Base-by-base conservation (phyloP, 2,888 invertebrate genomes). In the Drosophila monieri region DNA sequence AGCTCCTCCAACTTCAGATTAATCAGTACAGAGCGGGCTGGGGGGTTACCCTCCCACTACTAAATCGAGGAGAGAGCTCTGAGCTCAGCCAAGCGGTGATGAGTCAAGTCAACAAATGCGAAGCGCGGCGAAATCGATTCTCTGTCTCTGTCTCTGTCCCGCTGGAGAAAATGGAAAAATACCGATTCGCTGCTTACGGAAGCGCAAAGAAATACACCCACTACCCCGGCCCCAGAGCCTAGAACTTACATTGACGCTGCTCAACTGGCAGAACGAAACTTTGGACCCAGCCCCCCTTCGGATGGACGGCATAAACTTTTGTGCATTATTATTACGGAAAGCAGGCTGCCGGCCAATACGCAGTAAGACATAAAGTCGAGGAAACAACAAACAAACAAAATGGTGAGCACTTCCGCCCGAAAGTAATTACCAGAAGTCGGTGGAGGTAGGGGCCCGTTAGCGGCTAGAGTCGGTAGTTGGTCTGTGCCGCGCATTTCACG, bases 141-240 rank as follows among this genome's bases (percentile, higher is more conserved):
- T 59, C 49, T 27, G 58, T 56, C 57, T 61, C 49, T 27, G 58
- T 56, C 71, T 35, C 67, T 27, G 32, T 43, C 52, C 39, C 15
- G 27, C 15, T 52, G 35, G 37, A 49, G 69, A 69, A 21, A 49
- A 66, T 58, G 47, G 37, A 27, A 48, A 60, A 67, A 43, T 39
- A 46, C 49, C 51, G 39, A 67, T 80, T 74, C 76, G 77, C 72
- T 86, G 85, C 77, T 80, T 85, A 81, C 61, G 81, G 75, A 85
- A 85, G 83, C 87, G 87, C 83, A 80, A 87, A 86, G 86, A 87
- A 84, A 80, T 77, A 80, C 81, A 78, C 83, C 76, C 81, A 73
- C 79, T 60, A 12, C 6, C 51, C 60, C 32, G 6, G 41, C 52
- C 54, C 56, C 52, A 56, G 21, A 44, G n/a, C 35, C 15, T 51